Conservation (phyloP, 1,140 invertebrate species). For the Drepana arcuata region DNA sequence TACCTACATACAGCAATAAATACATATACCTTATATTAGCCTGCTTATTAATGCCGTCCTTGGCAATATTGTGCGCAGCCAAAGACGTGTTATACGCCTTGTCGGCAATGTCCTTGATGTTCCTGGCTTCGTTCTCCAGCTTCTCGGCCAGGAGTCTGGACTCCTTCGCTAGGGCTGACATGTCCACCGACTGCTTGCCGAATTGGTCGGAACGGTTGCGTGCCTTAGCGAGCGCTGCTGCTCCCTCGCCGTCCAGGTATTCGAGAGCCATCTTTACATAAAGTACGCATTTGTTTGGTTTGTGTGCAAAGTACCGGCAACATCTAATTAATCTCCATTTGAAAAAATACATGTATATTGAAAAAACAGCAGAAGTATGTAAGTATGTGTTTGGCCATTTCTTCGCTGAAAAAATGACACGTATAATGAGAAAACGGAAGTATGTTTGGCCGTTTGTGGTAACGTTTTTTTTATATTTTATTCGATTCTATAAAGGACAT, state of each 20-base stretch:
- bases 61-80: constrained; percentile 85
- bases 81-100: constrained; percentile 87
- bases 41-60: constrained; percentile 85
- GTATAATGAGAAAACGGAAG: no score
- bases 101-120: constrained; percentile 83
- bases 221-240: constrained; percentile 83
- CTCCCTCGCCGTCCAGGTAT: constrained; percentile 86
- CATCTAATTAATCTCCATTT: no score
- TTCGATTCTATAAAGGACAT: no score
- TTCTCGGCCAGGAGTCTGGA: constrained; percentile 85
- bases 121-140: constrained; percentile 82
- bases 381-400: no score
- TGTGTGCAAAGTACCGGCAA: no score
- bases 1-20: no score
- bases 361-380: no score
- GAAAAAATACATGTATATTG: no score
- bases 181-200: constrained; percentile 91
- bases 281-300: no score
- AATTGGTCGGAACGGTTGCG: constrained; percentile 87
- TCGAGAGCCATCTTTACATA: constrained; percentile 77
- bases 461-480: no score
- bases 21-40: constrained; percentile 78
- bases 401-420: no score
- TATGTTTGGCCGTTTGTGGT: no score
- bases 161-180: constrained; percentile 91